Evolutionary conservation across 2,888 invertebrate species (phyloP), one percentile per base, ranked within the genome.

Genomic region (Phortica magna): DNA sequence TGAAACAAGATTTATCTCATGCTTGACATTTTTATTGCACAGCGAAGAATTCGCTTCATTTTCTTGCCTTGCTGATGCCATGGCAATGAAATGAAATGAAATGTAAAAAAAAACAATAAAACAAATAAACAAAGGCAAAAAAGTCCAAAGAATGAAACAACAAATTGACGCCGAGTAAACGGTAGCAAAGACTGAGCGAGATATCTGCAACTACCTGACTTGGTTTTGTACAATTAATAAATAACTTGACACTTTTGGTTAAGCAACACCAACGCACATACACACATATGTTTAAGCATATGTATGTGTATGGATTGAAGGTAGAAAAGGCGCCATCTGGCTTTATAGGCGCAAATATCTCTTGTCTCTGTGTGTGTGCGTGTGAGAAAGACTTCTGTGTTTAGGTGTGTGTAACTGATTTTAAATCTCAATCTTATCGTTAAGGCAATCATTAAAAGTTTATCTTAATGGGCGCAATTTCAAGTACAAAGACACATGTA

Each of bases 21-120:
- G 22, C 48, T 48, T 68, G 68, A 68, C 68, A 68, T 68, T 68
- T 68, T 68, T 48, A 68, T 68, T 48, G 43, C 68, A 14, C 17
- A 55, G 74, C 78, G 74, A 72, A 42, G 61, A 31, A 31, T 31
- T 31, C 31, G 1, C 5, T 31, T 31, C 31, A 31, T 31, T 31
- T 31, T 31, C 5, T 31, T 31, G 31, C 31, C 3, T 31, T 31
- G 31, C 22, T 10, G 17, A 22, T 6, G 19, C 59, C 9, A 59
- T 59, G 59, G 17, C 59, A 59, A 59, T 59, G 59, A 59, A 59
- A 59, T 7, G 7, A 59, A 17, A 59, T 22, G 22, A 19, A 9
- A 59, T n/a, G n/a, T n/a, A n/a, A 59, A 31, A n/a, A 57, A 61
- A 61, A 61, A 61, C 17, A 19, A 61, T 7, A 22, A 61, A 19